Base-by-base conservation (phyloP, 2,888 invertebrate species). In the Pinctada fucata region DNA sequence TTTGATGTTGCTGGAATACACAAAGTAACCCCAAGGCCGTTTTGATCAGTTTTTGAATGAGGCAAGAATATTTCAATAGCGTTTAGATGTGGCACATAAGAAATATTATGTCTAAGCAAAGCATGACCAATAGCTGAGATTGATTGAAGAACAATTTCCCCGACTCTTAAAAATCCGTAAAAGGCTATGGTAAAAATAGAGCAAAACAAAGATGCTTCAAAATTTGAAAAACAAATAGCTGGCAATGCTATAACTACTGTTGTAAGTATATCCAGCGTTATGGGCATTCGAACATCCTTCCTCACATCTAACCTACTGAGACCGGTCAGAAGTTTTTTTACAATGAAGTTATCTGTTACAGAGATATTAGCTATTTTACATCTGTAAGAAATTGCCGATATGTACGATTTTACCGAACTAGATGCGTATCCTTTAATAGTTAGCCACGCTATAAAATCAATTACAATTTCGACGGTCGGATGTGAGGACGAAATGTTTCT, bases 11-110 rank as follows among this genome's bases (percentile, higher is more conserved):
- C 31, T 31, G 31, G 31, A 1, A 31, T 31, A 31, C 31, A 31
- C 31, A 31, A 31, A 31, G 31, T 31, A 1, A 31, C 31, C 31
- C 31, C 31, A 31, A 31, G 31, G 31, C 31, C 31, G 1, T 31
- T 13, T n/a, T 70, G 69, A 70, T 70, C 50, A 49, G 69, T 70
- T 70, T 70, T 70, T 5, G 69, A 70, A 31, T 49, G 48, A 16
- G 31, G 31, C 13, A 70, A 13, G 5, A 10, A 6, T 8, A 70
- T 5, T 49, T 10, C 13, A 8, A 70, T n/a, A 69, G 48, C 13
- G 8, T 69, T 10, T 3, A 16, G 45, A 5, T 16, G 5, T 47
- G 48, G 31, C 5, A 5, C 8, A 49, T 50, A 49, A 13, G 3
- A 8, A 6, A 70, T 10, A 70, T 70, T 8, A 49, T 8, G 5